Evolutionary conservation across 2,888 invertebrate genomes (phyloP).

Genomic region (Drosophila putrida): DNA sequence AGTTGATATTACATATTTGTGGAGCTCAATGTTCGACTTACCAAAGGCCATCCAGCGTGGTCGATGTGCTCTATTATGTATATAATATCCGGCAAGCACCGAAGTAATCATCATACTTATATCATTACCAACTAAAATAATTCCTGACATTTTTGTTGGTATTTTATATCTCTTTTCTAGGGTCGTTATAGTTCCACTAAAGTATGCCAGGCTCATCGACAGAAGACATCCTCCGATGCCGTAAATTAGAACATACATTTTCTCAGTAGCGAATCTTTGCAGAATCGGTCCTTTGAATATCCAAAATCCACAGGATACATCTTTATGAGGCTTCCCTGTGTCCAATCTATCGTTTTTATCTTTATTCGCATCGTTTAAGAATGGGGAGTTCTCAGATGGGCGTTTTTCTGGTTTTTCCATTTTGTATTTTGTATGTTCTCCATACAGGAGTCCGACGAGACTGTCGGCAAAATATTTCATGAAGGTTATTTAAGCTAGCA

Average conservation of each 20-base stretch:
- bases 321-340: conserved; percentile 34
- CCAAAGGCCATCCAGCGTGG: conserved; percentile 90
- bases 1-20: not conserved
- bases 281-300: conserved; percentile 87
- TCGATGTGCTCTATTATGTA: conserved; percentile 88
- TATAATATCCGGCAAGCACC: conserved; percentile 89
- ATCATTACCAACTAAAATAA: conserved; percentile 91
- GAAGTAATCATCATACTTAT: conserved; percentile 89
- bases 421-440: conserved; percentile 24
- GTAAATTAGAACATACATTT: conserved; percentile 87
- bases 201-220: conserved; percentile 89
- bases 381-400: conserved; percentile 35
- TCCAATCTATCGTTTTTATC: not conserved
- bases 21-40: conserved; percentile 35
- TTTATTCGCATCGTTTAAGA: conserved; percentile 12
- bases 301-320: conserved; percentile 87
- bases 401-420: conserved; percentile 27
- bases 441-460: conserved; percentile 6
- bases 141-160: conserved; percentile 89
- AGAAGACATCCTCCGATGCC: conserved; percentile 89
- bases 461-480: conserved; percentile 14
- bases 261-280: conserved; percentile 86
- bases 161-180: conserved; percentile 91
- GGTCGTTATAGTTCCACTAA: conserved; percentile 90
- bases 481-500: conserved; percentile 10